These are phyloP conservation scores for Lepisosteus osseus DNA, from an alignment of 2,113 vertebrate genomes.

Conservation along the genomic window DNA sequence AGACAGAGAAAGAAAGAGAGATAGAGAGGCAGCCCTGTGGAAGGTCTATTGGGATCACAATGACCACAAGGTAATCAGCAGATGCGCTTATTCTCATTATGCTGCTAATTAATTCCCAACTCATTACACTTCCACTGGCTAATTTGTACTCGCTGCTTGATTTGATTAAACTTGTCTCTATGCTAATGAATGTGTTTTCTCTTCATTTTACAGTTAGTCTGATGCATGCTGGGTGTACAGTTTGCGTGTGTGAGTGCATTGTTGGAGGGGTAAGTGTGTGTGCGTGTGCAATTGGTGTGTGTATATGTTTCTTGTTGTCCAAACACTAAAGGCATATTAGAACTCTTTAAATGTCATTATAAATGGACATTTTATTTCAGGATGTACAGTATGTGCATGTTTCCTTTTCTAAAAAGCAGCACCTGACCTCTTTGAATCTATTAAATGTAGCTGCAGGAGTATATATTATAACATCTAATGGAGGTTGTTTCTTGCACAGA, in stretches of 20 bases:
- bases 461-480: no score
- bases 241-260: conserved; percentile 44
- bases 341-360: conserved; percentile 16
- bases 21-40: conserved; percentile 43
- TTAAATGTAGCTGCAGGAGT: no score
- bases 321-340: conserved; percentile 31
- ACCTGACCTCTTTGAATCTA: no score
- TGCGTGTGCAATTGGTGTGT: conserved; percentile 15
- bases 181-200: conserved; percentile 86
- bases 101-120: conserved; percentile 85
- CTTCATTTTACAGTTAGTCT: conserved; percentile 65
- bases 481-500: no score
- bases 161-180: conserved; percentile 86
- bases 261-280: not conserved
- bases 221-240: conserved; percentile 67
- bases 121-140: conserved; percentile 81
- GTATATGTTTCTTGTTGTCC: conserved; percentile 23
- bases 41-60: conserved; percentile 55
- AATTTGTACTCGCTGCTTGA: conserved; percentile 76
- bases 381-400: no score
- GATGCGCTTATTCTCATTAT: conserved; percentile 75
- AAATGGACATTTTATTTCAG: no score
- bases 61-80: conserved; percentile 75
- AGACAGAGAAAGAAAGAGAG: conserved; percentile 3
- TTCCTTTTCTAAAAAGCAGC: no score